A percentile compares a stretch with the other conserved stretches of the same genome.
phyloP scores from a whole-genome alignment of 2,797 vertebrate species.

The Halcyon leucocephala region DNA sequence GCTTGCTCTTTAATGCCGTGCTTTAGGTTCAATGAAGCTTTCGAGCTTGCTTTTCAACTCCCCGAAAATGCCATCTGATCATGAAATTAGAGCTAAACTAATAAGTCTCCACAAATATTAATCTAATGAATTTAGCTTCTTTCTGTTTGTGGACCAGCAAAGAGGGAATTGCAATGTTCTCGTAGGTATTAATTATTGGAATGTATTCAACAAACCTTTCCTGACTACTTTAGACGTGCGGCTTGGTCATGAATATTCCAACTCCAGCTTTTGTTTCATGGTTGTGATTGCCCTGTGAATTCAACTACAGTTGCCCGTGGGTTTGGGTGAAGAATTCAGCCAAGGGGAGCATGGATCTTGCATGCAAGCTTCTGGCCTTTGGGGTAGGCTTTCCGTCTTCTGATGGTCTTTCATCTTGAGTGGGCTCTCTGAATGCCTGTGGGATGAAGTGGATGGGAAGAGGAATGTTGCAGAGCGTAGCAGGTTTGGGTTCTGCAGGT shows the following conservation, averaged over 20 bases:
- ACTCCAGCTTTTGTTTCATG: background rate
- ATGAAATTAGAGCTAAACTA: constrained; percentile 61
- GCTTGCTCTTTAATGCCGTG: background rate
- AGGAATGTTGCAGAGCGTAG: fast-evolving
- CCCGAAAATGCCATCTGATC: constrained; percentile 34
- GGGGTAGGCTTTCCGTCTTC: background rate
- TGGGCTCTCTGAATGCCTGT: fast-evolving
- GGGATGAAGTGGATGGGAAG: background rate
- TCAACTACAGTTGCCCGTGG: fast-evolving
- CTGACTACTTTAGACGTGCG: background rate
- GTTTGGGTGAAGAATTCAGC: background rate
- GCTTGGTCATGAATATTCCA: background rate
- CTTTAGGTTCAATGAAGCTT: background rate
- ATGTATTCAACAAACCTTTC: constrained; percentile 40
- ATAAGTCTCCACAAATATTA: constrained; percentile 67
- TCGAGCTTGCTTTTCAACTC: background rate
- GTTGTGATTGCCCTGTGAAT: background rate
- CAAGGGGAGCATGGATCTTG: fast-evolving
- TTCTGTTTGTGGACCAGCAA: constrained; percentile 52
- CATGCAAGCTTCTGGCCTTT: background rate
- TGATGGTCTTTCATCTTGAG: fast-evolving
- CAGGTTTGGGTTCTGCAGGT: background rate
- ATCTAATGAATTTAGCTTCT: constrained; percentile 61
- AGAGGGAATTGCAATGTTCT: constrained; percentile 49
- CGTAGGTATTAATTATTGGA: constrained; percentile 20